Conservation (phyloP, 2,888 invertebrate genomes). For the Spilarctia lutea region DNA sequence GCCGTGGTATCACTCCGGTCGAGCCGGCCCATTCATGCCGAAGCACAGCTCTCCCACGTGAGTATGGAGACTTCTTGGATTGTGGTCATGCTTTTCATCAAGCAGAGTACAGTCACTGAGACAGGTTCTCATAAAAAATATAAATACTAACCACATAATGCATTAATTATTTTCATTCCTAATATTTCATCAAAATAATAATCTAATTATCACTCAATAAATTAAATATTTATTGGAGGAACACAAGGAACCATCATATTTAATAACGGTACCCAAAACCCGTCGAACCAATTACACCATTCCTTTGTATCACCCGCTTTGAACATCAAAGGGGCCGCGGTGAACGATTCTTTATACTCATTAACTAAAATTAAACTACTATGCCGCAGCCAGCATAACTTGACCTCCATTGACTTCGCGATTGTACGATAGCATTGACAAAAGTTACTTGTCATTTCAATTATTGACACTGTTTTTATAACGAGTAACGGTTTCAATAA, state of each 20-base stretch:
- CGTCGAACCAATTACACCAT: slow-evolving; percentile 68
- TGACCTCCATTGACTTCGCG: slow-evolving; percentile 46
- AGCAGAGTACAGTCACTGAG: too few relatives aligned
- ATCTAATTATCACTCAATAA: too few relatives aligned
- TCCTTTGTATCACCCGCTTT: slow-evolving; percentile 71
- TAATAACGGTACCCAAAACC: slow-evolving; percentile 58
- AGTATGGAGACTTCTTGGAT: too few relatives aligned
- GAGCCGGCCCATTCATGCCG: too few relatives aligned
- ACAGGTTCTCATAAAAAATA: too few relatives aligned
- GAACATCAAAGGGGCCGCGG: slow-evolving; percentile 76
- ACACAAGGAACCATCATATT: slow-evolving; percentile 43
- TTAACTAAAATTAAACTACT: slow-evolving; percentile 73
- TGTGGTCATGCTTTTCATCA: too few relatives aligned
- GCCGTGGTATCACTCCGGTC: too few relatives aligned
- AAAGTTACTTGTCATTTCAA: slow-evolving; percentile 17
- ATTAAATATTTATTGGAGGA: too few relatives aligned
- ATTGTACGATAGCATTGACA: slow-evolving; percentile 50
- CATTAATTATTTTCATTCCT: too few relatives aligned
- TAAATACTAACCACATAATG: too few relatives aligned
- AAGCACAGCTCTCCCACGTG: too few relatives aligned
- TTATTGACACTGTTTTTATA: not conserved
- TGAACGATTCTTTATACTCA: slow-evolving; percentile 84
- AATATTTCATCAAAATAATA: not conserved
- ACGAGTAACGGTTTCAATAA: not conserved
- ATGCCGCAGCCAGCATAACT: slow-evolving; percentile 55